Evolutionary conservation across 35 echinoderm and acorn worm species (phyloP).

Genomic region (Ptychodera flava): DNA sequence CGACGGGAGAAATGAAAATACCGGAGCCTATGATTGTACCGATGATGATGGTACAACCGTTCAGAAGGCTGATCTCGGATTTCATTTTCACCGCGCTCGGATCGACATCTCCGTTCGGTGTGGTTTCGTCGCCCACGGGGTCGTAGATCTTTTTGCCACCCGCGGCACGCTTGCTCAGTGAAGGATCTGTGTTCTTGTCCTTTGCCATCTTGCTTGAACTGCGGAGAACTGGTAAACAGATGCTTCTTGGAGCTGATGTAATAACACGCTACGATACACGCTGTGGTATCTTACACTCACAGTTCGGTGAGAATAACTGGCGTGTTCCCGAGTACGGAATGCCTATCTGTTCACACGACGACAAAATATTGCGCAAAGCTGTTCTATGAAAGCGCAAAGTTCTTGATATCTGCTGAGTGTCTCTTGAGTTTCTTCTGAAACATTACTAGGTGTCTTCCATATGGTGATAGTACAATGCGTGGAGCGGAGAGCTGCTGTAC

Average conservation of each 20-base stretch:
- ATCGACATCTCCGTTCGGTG: background rate
- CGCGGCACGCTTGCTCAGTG: background rate
- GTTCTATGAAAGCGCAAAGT: too few relatives aligned
- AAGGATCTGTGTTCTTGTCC: background rate
- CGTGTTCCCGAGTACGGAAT: background rate
- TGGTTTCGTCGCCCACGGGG: background rate
- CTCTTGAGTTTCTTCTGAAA: background rate
- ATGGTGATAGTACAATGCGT: too few relatives aligned
- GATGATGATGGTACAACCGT: slow-evolving; percentile 91
- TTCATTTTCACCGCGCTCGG: background rate
- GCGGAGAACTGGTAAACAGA: background rate
- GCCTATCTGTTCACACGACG: background rate
- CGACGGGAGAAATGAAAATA: slow-evolving; percentile 90
- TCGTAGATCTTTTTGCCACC: background rate
- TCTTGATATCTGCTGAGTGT: background rate
- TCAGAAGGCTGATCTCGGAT: slow-evolving; percentile 45
- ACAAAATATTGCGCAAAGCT: too few relatives aligned
- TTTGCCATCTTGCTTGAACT: background rate
- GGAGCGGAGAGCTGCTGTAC: too few relatives aligned
- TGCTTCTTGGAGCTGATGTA: background rate
- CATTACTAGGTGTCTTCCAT: background rate
- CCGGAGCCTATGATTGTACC: slow-evolving; percentile 93
- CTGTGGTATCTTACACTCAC: too few relatives aligned
- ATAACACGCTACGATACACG: background rate
- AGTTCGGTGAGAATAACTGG: background rate